These are phyloP conservation scores for Cenopis cana DNA, from an alignment of 2,888 invertebrate genomes.

Conservation along the genomic window DNA sequence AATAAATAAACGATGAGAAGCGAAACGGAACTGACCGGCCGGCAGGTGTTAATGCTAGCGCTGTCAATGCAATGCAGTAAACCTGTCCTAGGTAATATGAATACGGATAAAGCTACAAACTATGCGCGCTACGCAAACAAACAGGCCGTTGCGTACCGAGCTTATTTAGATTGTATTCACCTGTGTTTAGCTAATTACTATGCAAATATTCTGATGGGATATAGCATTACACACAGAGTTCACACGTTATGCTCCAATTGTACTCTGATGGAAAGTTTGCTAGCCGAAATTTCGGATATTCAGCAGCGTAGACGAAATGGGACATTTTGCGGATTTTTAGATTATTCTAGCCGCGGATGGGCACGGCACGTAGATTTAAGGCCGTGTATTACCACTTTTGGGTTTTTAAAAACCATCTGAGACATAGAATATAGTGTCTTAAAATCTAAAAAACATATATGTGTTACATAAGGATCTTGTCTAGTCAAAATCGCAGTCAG, in stretches of 20 bases:
- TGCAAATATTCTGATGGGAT: constrained; percentile 10
- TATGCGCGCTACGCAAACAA: not conserved
- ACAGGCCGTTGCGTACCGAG: not conserved
- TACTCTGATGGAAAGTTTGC: not conserved
- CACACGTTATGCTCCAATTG: not conserved
- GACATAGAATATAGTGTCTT: too few relatives aligned
- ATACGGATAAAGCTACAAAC: not conserved
- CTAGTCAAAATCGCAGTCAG: too few relatives aligned
- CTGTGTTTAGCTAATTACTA: constrained; percentile 15
- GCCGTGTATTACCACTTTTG: too few relatives aligned
- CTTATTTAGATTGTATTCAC: constrained; percentile 11
- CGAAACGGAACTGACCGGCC: constrained; percentile 10
- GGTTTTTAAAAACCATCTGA: too few relatives aligned
- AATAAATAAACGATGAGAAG: constrained; percentile 64
- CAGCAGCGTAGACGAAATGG: constrained; percentile 1
- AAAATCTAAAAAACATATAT: too few relatives aligned
- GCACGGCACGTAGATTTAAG: too few relatives aligned
- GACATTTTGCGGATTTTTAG: not conserved
- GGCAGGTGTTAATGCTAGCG: constrained; percentile 30
- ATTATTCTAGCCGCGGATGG: not conserved
- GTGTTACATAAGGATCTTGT: too few relatives aligned
- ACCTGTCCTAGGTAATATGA: constrained; percentile 1
- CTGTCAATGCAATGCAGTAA: constrained; percentile 9
- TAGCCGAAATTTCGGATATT: not conserved
- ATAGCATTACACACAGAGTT: not conserved